A percentile compares a stretch with the other conserved stretches of the same genome.
phyloP scores from a whole-genome alignment of 2,797 vertebrate species.

The Chaetodon trifasciatus region DNA sequence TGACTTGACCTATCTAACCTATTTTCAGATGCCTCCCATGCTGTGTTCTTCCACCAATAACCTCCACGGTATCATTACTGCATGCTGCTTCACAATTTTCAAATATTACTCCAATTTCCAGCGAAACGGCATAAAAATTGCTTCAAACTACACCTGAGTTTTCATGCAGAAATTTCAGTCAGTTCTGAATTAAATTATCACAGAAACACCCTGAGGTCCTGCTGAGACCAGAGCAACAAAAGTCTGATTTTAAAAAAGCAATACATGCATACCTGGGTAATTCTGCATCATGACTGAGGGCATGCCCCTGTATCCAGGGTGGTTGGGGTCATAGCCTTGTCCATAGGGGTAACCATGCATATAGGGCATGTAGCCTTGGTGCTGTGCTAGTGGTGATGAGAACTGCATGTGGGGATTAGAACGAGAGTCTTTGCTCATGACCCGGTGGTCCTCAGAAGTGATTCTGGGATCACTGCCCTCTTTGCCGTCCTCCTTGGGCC shows the following conservation, averaged over 20 bases:
- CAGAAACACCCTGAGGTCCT: neutral
- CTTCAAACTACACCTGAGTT: neutral
- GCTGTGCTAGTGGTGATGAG: slow-evolving; percentile 93
- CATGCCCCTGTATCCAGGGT: slow-evolving; percentile 94
- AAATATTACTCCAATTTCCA: slow-evolving; percentile 7
- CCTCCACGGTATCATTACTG: slow-evolving; percentile 6
- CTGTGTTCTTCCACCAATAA: slow-evolving; percentile 2
- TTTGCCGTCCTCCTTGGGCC: slow-evolving; percentile 91
- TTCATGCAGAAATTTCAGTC: neutral
- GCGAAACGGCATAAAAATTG: neutral
- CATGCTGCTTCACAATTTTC: slow-evolving; percentile 23
- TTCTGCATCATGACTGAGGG: slow-evolving; percentile 98
- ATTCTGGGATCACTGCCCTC: slow-evolving; percentile 89
- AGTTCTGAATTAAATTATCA: neutral
- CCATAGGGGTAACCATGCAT: slow-evolving; percentile 97
- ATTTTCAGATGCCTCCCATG: slow-evolving; percentile 13
- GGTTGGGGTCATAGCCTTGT: slow-evolving; percentile 94
- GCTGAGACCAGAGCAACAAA: neutral
- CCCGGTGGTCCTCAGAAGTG: slow-evolving; percentile 90
- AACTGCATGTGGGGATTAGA: slow-evolving; percentile 93
- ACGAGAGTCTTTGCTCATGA: slow-evolving; percentile 91
- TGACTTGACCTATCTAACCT: slow-evolving; percentile 27
- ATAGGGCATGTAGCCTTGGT: slow-evolving; percentile 96
- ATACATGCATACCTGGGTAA: slow-evolving; percentile 90
- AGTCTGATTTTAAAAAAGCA: slow-evolving; percentile 7